Conservation (phyloP, 1,140 invertebrate genomes). For the Brachionus asplanchnoidis region DNA sequence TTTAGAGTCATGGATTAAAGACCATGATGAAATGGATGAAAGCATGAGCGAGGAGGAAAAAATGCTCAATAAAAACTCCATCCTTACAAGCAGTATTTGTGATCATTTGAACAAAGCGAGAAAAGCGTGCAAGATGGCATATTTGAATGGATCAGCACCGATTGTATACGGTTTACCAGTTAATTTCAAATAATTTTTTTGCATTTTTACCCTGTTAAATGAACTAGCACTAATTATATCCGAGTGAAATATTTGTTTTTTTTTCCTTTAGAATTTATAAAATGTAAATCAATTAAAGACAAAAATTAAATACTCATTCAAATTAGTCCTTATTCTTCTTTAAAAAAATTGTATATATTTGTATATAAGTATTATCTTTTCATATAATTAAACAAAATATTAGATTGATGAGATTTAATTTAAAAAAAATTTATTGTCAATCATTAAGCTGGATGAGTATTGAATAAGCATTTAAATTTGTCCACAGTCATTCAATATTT, state of each 20-base stretch:
- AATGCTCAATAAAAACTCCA: neutral
- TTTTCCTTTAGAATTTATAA: neutral
- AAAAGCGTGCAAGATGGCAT: conserved; percentile 52
- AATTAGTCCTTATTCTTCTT: neutral
- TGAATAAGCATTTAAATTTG: neutral
- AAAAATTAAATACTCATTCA: neutral
- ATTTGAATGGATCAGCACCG: conserved; percentile 56
- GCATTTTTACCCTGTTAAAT: neutral
- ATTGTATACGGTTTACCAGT: conserved; percentile 59
- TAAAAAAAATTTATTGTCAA: neutral
- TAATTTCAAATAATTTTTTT: conserved; percentile 33
- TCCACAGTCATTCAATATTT: neutral
- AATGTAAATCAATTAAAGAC: neutral
- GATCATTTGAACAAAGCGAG: conserved; percentile 44
- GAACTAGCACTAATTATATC: neutral
- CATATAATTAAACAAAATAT: neutral
- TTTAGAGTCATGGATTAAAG: conserved; percentile 61
- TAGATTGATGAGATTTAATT: neutral
- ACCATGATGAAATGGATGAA: conserved; percentile 33
- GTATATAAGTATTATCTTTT: neutral
- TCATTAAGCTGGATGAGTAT: neutral
- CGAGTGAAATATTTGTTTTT: neutral
- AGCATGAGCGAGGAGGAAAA: conserved; percentile 32
- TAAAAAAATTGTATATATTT: neutral
- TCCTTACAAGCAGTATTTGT: conserved; percentile 4